Base-by-base conservation (phyloP, 2,797 vertebrate genomes). In the Lateolabrax maculatus region DNA sequence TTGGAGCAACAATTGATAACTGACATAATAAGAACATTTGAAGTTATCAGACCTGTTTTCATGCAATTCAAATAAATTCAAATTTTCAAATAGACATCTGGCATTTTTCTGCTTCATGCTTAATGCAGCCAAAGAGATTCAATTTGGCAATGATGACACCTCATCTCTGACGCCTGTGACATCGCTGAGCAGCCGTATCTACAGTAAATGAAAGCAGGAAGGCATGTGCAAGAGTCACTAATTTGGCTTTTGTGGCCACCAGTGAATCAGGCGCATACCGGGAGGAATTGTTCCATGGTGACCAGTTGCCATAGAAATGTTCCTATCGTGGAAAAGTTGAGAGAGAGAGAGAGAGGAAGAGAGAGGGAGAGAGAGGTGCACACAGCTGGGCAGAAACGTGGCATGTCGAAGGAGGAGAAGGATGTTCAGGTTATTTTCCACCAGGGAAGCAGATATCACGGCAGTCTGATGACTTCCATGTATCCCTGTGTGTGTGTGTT, bases 251-350 rank as follows among this genome's bases (percentile, higher is more conserved):
- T 64, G 71, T 66, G 81, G 71, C 56, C 95, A 96, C 92, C 71
- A 65, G 64, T 61, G 84, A 81, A 93, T 95, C 92, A 94, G 65
- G 37, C 46, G 94, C 95, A 95, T 93, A 94, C 95, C 88, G 71
- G 94, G 95, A 96, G 95, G 96, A 95, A 95, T 95, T 92, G 93
- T 94, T 96, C 96, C 96, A 95, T 93, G 93, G 96, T 93, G 96
- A 97, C 96, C 91, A 87, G 97, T 98, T 98, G 95, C 97, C 96
- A 97, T 97, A 96, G 97, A 96, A 96, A 98, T 96, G 92, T 95
- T 96, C 92, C 94, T 95, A 84, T 95, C 95, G 95, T 93, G 93
- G 92, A 41, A 84, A 87, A 88, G 75, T 86, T 88, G 80, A 77
- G 58, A 71, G 27, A 62, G 0, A 61, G 49, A 60, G 63, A 52